Evolutionary conservation across 2,888 invertebrate genomes (phyloP), one percentile per base, ranked within the genome.

Genomic region (Drosophila niveifrons): DNA sequence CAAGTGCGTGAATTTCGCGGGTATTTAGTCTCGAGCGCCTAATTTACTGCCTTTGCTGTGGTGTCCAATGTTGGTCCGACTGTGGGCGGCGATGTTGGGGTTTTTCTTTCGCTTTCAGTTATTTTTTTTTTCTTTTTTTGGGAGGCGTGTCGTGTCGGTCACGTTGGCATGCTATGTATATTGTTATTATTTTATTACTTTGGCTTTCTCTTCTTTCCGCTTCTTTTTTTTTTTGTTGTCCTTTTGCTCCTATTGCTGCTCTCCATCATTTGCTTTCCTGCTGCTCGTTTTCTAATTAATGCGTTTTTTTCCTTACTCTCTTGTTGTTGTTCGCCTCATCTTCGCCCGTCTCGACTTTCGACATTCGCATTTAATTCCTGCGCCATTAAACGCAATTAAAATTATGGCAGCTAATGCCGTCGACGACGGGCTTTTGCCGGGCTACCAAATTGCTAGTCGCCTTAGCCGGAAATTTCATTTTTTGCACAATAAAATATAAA

Each of bases 361-460:
- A 43, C 65, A 69, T 67, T 75, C 85, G 66, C 80, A 75, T 87
- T 68, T 79, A 72, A 85, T 89, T 83, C 67, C 68, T 80, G 66
- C 69, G 85, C 85, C 89, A 89, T 83, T 83, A 88, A 83, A 89
- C 68, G 84, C 85, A 82, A 89, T 83, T 83, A 87, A 89, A 89
- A 87, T 89, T 84, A 88, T 83, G 85, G 70, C 88, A 69, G 86
- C 75, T 85, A 75, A 85, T 82, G 80, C 75, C 80, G 57, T 57
- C 65, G 48, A 64, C 61, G 59, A n/a, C n/a, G n/a, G n/a, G 58
- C 72, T 76, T 48, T 55, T 56, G 55, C 62, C 62, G 46, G 72
- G 13, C 47, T 61, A 23, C 31, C 47, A 47, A 44, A 29, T 55
- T 23, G 55, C 50, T 50, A 44, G 56, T 61, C 71, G 79, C 57